Percentiles rank a stretch among this genome's conserved stretches.
Evolutionary conservation across 2,888 invertebrate species (phyloP).

Genomic region (Lochmaea crataegi): DNA sequence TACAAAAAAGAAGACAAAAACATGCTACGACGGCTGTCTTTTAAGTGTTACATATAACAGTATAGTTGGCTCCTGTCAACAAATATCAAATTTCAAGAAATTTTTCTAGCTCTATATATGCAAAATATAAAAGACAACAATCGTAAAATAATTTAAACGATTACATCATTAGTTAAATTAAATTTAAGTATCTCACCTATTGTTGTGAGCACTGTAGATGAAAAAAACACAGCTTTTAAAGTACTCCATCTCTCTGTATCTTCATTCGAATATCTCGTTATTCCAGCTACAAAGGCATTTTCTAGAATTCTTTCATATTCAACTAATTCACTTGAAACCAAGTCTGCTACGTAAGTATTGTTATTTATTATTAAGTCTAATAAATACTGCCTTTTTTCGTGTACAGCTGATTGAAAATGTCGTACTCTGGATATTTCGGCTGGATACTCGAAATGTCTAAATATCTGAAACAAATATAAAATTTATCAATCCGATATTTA

Average conservation of each 20-base stretch:
- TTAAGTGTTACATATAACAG: no score
- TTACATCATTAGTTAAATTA: no score
- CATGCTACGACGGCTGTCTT: no score
- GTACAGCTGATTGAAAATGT: constrained; percentile 61
- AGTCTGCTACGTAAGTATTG: constrained; percentile 67
- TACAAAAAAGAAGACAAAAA: no score
- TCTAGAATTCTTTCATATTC: constrained; percentile 74
- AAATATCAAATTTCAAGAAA: no score
- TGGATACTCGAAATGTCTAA: constrained; percentile 81
- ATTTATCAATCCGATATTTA: no score
- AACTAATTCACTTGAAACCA: constrained; percentile 69
- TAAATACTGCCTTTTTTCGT: constrained; percentile 70
- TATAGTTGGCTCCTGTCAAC: no score
- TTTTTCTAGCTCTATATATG: no score
- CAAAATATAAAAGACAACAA: no score
- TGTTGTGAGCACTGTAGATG: constrained; percentile 90
- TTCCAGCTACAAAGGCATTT: constrained; percentile 78
- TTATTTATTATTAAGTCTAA: constrained; percentile 72
- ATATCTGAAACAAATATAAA: constrained; percentile 70
- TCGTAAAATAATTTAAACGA: no score
- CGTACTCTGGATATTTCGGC: constrained; percentile 77
- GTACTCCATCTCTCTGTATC: constrained; percentile 79
- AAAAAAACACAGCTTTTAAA: constrained; percentile 87
- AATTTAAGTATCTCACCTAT: constrained; percentile 73
- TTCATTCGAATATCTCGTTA: constrained; percentile 54